Conservation (phyloP, 2,113 vertebrate genomes). For the Vimba vimba region DNA sequence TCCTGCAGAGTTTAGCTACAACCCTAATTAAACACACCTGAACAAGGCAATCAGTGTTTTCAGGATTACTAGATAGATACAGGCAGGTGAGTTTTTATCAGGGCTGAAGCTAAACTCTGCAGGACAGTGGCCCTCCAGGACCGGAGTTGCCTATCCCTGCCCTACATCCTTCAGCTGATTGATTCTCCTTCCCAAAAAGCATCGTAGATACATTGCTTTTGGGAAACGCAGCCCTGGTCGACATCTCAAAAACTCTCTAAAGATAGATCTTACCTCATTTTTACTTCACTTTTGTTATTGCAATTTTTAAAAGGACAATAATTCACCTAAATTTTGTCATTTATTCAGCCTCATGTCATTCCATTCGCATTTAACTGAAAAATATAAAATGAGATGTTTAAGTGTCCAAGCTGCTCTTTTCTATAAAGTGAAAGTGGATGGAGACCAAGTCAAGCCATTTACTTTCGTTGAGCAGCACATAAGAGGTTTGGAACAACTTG, state of each 20-base stretch:
- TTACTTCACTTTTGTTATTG: constrained; percentile 5
- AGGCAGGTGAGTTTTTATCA: no score
- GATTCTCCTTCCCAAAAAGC: neutral
- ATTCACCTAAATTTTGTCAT: neutral
- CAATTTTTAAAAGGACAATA: neutral
- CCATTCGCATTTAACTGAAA: neutral
- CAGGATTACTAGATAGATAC: no score
- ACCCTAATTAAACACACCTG: no score
- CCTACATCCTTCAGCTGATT: constrained; percentile 75
- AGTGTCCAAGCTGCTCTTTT: neutral
- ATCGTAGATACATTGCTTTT: no score
- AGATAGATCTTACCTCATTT: constrained; percentile 24
- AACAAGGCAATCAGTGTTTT: no score
- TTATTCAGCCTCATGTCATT: neutral
- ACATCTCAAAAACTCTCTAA: constrained; percentile 7
- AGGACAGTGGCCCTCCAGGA: no score
- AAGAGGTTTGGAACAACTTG: neutral
- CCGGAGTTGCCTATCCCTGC: no score
- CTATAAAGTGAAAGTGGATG: neutral
- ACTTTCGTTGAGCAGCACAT: neutral
- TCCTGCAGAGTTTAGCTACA: no score
- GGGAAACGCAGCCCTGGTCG: neutral
- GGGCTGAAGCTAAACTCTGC: no score
- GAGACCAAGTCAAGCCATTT: neutral
- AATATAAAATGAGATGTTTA: neutral